These are phyloP conservation scores for Pituophis catenifer DNA, from an alignment of 2,113 vertebrate species.

Conservation along the genomic window DNA sequence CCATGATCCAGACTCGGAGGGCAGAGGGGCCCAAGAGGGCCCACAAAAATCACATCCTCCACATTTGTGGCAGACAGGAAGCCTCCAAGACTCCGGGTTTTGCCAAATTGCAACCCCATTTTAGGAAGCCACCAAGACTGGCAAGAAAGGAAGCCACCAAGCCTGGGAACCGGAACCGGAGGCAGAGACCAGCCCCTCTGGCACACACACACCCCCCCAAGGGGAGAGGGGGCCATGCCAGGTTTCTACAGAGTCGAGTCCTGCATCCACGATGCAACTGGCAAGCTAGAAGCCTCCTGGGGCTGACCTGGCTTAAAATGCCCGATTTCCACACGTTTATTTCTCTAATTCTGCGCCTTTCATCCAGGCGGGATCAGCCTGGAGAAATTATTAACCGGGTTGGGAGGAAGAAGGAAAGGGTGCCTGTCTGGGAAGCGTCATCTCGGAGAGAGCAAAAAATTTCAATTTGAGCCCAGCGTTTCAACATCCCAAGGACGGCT, in stretches of 20 bases:
- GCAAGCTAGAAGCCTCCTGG: constrained; percentile 36
- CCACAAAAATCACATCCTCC: neutral
- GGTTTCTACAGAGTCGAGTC: constrained; percentile 31
- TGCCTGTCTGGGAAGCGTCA: too few species aligned
- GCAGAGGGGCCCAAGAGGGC: neutral
- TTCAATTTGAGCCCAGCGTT: constrained; percentile 55
- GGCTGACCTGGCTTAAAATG: constrained; percentile 39
- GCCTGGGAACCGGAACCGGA: neutral
- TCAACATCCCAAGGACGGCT: constrained; percentile 35
- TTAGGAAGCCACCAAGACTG: neutral
- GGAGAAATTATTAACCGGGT: constrained; percentile 43
- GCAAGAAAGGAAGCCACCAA: neutral
- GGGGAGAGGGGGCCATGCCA: neutral
- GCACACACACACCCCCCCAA: neutral
- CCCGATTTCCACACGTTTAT: constrained; percentile 48
- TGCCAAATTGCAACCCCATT: neutral
- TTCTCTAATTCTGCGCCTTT: constrained; percentile 54
- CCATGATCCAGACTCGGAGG: neutral
- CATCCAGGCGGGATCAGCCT: constrained; percentile 53
- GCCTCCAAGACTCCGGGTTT: neutral
- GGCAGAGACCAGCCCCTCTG: too few species aligned
- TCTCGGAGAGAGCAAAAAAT: neutral
- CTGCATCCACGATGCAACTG: neutral
- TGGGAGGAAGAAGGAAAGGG: constrained; percentile 30
- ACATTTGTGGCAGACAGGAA: neutral